These are phyloP conservation scores for Pteropus alecto DNA, from an alignment of 2,113 vertebrate genomes.

Conservation along the genomic window DNA sequence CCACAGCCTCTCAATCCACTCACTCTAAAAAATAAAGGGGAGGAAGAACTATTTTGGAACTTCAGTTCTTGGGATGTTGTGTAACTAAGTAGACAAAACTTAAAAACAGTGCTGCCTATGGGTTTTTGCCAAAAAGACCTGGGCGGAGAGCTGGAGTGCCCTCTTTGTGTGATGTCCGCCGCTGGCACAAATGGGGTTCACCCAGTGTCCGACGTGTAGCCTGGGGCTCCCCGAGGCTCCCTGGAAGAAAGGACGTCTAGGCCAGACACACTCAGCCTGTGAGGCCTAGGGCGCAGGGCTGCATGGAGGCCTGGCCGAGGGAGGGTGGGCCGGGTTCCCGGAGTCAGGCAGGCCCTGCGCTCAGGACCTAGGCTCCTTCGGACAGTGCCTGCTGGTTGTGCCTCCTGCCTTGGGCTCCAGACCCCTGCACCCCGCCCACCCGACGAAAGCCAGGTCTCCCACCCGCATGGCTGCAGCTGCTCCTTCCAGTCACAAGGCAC, in stretches of 20 bases:
- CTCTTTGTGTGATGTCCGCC: rapidly evolving
- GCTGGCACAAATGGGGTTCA: background rate
- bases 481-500: constrained; percentile 56
- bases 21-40: background rate
- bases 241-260: background rate
- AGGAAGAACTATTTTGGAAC: background rate
- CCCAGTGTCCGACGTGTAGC: background rate
- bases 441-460: rapidly evolving
- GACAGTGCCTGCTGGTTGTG: background rate
- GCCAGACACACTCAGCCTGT: rapidly evolving
- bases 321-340: rapidly evolving
- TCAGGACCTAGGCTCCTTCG: rapidly evolving
- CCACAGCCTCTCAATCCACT: background rate
- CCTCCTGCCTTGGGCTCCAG: background rate
- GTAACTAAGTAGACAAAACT: background rate
- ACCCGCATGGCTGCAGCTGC: background rate
- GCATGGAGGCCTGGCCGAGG: rapidly evolving
- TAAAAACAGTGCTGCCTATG: background rate
- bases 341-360: background rate
- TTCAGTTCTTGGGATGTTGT: background rate
- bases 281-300: rapidly evolving
- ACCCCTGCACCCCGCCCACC: background rate
- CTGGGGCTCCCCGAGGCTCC: rapidly evolving
- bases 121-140: background rate
- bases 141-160: background rate